Conservation (phyloP, 2,888 invertebrate genomes). For the Chouioia cunea region DNA sequence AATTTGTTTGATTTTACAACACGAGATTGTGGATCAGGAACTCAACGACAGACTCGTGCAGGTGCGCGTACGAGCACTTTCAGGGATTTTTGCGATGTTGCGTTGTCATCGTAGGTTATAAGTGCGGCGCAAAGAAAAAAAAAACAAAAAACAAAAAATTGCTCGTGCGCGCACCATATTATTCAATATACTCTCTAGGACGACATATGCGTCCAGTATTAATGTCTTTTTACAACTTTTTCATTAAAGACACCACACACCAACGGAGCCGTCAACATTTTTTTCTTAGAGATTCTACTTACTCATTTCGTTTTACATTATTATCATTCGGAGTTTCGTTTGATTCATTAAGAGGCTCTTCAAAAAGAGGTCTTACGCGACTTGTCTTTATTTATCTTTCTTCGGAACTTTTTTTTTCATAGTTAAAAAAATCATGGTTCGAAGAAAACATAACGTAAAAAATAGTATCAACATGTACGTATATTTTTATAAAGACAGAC, state of each 20-base stretch:
- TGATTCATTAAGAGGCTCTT: conserved; percentile 34
- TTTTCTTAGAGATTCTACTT: conserved; percentile 39
- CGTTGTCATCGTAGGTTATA: conserved; percentile 12
- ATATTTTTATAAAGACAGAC: conserved; percentile 60
- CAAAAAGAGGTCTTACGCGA: conserved; percentile 33
- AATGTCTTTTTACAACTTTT: conserved; percentile 48
- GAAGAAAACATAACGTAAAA: conserved; percentile 51
- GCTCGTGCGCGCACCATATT: conserved; percentile 36
- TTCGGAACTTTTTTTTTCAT: conserved; percentile 37
- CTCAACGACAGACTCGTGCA: conserved; percentile 58
- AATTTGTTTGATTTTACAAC: conserved; percentile 64
- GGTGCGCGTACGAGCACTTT: conserved; percentile 35
- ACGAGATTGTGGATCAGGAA: conserved; percentile 63
- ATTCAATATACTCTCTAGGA: conserved; percentile 49
- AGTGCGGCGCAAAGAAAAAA: conserved; percentile 9
- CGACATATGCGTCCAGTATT: conserved; percentile 37
- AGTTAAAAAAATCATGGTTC: conserved; percentile 43
- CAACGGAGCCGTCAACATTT: conserved; percentile 38
- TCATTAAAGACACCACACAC: conserved; percentile 36
- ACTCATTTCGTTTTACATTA: conserved; percentile 38
- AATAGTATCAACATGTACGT: conserved; percentile 58
- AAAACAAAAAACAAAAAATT: background rate
- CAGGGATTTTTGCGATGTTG: conserved; percentile 13
- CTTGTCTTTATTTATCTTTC: conserved; percentile 28
- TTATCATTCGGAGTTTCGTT: conserved; percentile 40